These are phyloP conservation scores for Rafetus swinhoei DNA, from an alignment of 2,113 vertebrate genomes.

Conservation along the genomic window DNA sequence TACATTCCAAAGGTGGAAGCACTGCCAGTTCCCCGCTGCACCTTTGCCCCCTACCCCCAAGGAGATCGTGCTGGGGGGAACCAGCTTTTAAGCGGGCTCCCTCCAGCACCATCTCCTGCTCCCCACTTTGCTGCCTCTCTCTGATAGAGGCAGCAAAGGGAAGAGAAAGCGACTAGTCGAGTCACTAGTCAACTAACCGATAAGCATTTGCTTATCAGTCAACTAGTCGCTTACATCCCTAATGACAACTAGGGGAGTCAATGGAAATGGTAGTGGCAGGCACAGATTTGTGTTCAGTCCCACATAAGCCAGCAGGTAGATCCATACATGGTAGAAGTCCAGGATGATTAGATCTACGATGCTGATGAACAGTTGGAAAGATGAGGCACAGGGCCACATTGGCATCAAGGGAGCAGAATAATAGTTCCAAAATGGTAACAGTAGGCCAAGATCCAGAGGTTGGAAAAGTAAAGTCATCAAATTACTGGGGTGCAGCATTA, in stretches of 20 bases:
- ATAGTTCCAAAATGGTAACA: not conserved
- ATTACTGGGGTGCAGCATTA: not conserved
- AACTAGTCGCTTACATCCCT: no score
- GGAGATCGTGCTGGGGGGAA: no score
- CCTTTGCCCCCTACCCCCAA: no score
- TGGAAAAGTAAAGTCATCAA: not conserved
- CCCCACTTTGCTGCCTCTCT: no score
- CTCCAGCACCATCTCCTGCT: no score
- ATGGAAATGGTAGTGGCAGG: not conserved
- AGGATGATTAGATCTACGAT: constrained; percentile 32
- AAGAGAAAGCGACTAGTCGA: no score
- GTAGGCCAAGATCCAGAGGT: not conserved
- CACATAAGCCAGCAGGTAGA: constrained; percentile 48
- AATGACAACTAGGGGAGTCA: not conserved
- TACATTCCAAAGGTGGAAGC: no score
- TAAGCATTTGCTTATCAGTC: no score
- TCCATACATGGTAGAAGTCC: not conserved
- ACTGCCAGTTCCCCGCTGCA: no score
- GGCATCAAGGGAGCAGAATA: not conserved
- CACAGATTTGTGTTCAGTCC: constrained; percentile 22
- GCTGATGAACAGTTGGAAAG: not conserved
- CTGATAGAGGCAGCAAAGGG: no score
- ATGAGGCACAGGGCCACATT: not conserved
- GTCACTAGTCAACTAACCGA: no score
- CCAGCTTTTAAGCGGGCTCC: no score